Evolutionary conservation across 1,140 invertebrate species (phyloP), one percentile per base, ranked within the genome.

Genomic region (Lucilia sericata): DNA sequence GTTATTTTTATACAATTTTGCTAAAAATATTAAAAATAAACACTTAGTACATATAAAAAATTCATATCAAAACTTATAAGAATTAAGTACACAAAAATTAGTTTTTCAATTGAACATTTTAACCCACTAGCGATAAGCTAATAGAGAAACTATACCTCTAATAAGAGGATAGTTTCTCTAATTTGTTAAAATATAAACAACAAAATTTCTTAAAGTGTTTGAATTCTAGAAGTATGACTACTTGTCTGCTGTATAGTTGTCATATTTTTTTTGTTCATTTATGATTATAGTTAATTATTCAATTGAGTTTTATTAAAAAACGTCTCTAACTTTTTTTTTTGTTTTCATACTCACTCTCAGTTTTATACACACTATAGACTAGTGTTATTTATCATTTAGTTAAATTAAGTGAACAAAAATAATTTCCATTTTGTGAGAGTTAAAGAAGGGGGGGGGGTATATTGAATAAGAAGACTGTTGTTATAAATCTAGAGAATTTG

Each of bases 251-350:
- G 3, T 30, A 30, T 3, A 30, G 3, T 21, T 70, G 65, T 70
- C 42, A 5, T 25, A 47, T n/a, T 47, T 42, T 36, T 78, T 19
- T 19, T 80, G 76, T 12, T 51, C 42, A 51, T 80, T n/a, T 30
- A 30, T 30, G 25, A 80, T 80, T 80, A 80, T 49, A 49, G 76
- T 80, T 80, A 80, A 80, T 80, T 80, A 80, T 80, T 80, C 76
- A 80, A 80, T 80, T 80, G 76, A 80, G 19, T 21, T 80, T 80
- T 80, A 80, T 80, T 80, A 80, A 80, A 78, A 80, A 70, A 21
- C 65, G 65, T 70, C 65, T 60, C 55, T 60, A 19, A 21, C 65
- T 70, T 19, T 25, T 9, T 70, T 55, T 25, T 10, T 70, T 25
- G 10, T 70, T 25, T 55, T 30, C 25, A 30, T 4, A 55, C 42